Percentiles rank a stretch among this genome's conserved stretches.
Evolutionary conservation across 1,140 invertebrate genomes (phyloP).

Genomic region (Tetramorium parvispinum): DNA sequence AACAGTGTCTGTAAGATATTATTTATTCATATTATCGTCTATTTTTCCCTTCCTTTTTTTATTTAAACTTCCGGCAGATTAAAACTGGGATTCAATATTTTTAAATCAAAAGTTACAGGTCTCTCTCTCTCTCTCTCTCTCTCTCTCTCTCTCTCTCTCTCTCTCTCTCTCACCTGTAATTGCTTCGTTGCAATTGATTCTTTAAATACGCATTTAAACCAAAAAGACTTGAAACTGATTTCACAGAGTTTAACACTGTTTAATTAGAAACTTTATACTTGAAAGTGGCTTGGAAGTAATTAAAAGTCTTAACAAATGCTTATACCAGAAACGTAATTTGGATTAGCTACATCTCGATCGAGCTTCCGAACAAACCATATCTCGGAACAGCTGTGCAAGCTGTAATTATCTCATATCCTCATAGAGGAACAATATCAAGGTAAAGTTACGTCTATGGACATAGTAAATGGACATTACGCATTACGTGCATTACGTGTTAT

Average conservation of each 20-base stretch:
- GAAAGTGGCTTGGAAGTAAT: conserved; percentile 29
- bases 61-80: conserved; percentile 7
- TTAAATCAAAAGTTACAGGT: conserved; percentile 17
- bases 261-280: conserved; percentile 55
- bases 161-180: background rate
- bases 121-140: background rate
- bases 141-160: background rate
- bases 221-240: conserved; percentile 52
- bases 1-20: background rate
- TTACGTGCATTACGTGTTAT: background rate
- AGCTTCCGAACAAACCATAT: conserved; percentile 9
- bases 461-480: background rate
- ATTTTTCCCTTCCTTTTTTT: background rate
- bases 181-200: conserved; percentile 33
- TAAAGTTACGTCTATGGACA: background rate
- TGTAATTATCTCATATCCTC: conserved; percentile 26
- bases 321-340: conserved; percentile 16
- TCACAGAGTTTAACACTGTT: conserved; percentile 41
- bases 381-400: background rate
- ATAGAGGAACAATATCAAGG: background rate
- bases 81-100: conserved; percentile 6
- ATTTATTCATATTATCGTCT: too few species aligned
- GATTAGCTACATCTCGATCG: conserved; percentile 41
- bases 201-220: conserved; percentile 43
- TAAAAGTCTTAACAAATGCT: conserved; percentile 53